Evolutionary conservation across 1,140 invertebrate genomes (phyloP), one percentile per base, ranked within the genome.

Genomic region (Doryteuthis pealeii): DNA sequence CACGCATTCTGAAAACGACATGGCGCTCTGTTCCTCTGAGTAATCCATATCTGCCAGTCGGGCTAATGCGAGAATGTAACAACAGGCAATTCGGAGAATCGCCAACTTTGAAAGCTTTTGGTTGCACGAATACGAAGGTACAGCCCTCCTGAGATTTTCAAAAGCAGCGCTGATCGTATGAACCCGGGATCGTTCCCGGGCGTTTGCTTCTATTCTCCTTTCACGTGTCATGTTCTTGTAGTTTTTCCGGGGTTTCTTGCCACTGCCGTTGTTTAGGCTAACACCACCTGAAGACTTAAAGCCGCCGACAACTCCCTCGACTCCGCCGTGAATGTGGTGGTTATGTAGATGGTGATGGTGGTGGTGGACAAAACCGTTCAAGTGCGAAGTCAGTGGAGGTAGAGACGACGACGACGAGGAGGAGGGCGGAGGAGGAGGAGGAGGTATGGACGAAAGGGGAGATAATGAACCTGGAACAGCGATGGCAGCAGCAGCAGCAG

Each of bases 201-300:
- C 96, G 82, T 98, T 98, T 0, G 96, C 96, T 87, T 98, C 95
- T 81, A 97, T 96, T 40, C 95, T 89, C 76, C 95, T 90, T 82
- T 96, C 95, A 32, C 94, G 89, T 0, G 95, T 97, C 95, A 97
- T 96, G 83, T 96, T 97, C 84, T 97, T 97, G 86, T 97, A 96
- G 85, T 96, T 96, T 76, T 95, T 92, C 80, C 95, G 93, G 94
- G 93, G 77, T 31, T 78, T 79, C 76, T 94, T 82, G 40, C 75
- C 91, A 26, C 77, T 79, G 68, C 74, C 54, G 54, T 12, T 78
- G 74, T 77, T 76, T 33, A 74, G 77, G 26, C 70, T 73, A 32
- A 72, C 72, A 45, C 65, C 69, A 67, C 78, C 82, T 80, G 75
- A 84, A 40, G 78, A 84, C 77, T 79, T 75, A 12, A 80, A 80